Evolutionary conservation across 2,888 invertebrate species (phyloP), one percentile per base, ranked within the genome.

Genomic region (Noctua pronuba): DNA sequence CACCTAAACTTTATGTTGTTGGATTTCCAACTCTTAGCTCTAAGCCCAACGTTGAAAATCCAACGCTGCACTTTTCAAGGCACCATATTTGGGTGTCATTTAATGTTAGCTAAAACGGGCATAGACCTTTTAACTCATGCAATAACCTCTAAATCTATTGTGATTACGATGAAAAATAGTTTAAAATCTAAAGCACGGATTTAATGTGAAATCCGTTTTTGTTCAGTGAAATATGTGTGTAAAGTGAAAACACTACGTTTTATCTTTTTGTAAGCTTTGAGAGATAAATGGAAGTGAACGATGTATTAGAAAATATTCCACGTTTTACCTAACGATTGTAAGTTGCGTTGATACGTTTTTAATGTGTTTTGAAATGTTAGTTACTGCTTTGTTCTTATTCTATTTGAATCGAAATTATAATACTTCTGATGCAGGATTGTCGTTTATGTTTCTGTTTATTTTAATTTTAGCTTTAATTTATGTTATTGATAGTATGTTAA

Each of bases 231-330:
- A 60, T 69, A 52, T 35, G 21, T 41, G 24, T 67, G 60, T 67
- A 46, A 46, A 67, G 65, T 66, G 58, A 52, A 78, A 79, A 52
- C 16, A n/a, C 52, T 46, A 35, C n/a, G 7, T 49, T 58, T 58
- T 64, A 35, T 49, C 16, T 38, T 66, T 60, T 74, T 58, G 38
- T 62, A 16, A 62, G 67, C 60, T 69, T 62, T 46, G 11, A 21
- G 69, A 74, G 44, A 74, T 85, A 70, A 69, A 86, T 72, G 13
- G 4, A 75, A 46, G 38, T 24, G 28, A 49, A 55, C 46, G 41
- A n/a, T 65, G n/a, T 4, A 18, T 41, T n/a, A 38, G 38, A 41
- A 41, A 65, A n/a, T 16, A 41, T 41, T 41, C 8, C 41, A 41
- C n/a, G 65, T 4, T 16, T 41, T 11, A 21, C 60, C 4, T 62